phyloP scores from a whole-genome alignment of 2,113 vertebrate genomes.

The Bujurquina vittata region DNA sequence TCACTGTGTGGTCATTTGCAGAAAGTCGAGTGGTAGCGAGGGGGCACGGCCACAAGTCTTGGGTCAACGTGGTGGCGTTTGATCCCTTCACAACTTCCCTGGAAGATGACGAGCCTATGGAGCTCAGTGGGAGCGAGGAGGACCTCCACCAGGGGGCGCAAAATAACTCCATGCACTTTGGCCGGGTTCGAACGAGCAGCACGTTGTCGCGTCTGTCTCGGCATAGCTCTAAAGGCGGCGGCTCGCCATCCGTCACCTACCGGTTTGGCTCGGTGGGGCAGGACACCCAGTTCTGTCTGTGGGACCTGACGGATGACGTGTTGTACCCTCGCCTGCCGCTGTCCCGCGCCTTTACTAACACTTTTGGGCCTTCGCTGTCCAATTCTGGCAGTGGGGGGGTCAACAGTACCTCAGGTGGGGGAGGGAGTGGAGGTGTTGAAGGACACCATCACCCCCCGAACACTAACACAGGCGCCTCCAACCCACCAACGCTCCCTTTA shows the following conservation, averaged over 20 bases:
- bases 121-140: conserved; percentile 83
- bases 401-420: conserved; percentile 69
- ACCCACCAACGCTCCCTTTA: conserved; percentile 67
- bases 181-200: conserved; percentile 82
- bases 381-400: conserved; percentile 73
- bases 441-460: conserved; percentile 80
- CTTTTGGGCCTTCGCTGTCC: conserved; percentile 72
- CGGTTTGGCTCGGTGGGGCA: conserved; percentile 92
- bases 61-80: conserved; percentile 93
- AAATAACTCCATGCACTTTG: conserved; percentile 73
- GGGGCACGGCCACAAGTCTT: conserved; percentile 92
- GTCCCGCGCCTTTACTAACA: conserved; percentile 86
- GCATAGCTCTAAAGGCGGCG: conserved; percentile 79
- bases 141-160: conserved; percentile 73
- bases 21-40: conserved; percentile 90
- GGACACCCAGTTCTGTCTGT: conserved; percentile 93
- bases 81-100: conserved; percentile 88
- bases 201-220: conserved; percentile 86
- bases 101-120: conserved; percentile 82
- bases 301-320: conserved; percentile 91
- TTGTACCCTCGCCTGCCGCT: conserved; percentile 84
- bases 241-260: conserved; percentile 82
- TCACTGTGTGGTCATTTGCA: conserved; percentile 91
- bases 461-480: conserved; percentile 63
- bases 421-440: conserved; percentile 67